Evolutionary conservation across 2,888 invertebrate genomes (phyloP).

Genomic region (Rhamphomyia laevipes): DNA sequence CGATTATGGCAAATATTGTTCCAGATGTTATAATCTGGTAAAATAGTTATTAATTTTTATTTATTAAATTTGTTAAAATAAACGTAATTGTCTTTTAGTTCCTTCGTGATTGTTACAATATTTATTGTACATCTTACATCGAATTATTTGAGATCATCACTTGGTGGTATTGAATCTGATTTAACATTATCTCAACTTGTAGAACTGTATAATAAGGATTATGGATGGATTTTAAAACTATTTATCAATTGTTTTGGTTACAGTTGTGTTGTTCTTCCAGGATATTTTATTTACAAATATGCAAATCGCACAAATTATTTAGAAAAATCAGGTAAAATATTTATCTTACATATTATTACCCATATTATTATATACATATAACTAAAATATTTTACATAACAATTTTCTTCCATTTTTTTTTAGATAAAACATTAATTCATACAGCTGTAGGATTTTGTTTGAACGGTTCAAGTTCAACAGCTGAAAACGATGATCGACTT

Average conservation of each 20-base stretch:
- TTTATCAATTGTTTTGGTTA: conserved; percentile 76
- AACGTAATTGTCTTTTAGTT: conserved; percentile 17
- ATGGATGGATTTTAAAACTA: conserved; percentile 66
- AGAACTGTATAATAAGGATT: conserved; percentile 41
- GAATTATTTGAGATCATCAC: conserved; percentile 32
- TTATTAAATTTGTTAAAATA: background rate
- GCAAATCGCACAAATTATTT: conserved; percentile 65
- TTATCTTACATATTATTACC: no score
- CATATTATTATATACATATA: background rate
- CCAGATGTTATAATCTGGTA: conserved; percentile 37
- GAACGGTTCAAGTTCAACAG: conserved; percentile 26
- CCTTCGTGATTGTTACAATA: conserved; percentile 26
- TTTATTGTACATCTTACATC: conserved; percentile 33
- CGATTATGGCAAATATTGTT: conserved; percentile 30
- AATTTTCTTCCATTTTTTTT: background rate
- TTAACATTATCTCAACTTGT: conserved; percentile 34
- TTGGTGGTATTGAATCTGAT: conserved; percentile 29
- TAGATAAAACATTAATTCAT: conserved; percentile 27
- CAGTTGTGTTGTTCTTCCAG: conserved; percentile 76
- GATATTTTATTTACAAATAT: conserved; percentile 71
- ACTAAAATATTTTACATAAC: no score
- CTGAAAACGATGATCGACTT: conserved; percentile 21
- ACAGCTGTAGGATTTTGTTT: conserved; percentile 32
- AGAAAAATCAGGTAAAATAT: conserved; percentile 56
- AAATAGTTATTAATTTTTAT: background rate